Percentiles rank a stretch among this genome's conserved stretches.
Conservation (phyloP, 2,888 invertebrate genomes). For the Drosophila ezoana region DNA sequence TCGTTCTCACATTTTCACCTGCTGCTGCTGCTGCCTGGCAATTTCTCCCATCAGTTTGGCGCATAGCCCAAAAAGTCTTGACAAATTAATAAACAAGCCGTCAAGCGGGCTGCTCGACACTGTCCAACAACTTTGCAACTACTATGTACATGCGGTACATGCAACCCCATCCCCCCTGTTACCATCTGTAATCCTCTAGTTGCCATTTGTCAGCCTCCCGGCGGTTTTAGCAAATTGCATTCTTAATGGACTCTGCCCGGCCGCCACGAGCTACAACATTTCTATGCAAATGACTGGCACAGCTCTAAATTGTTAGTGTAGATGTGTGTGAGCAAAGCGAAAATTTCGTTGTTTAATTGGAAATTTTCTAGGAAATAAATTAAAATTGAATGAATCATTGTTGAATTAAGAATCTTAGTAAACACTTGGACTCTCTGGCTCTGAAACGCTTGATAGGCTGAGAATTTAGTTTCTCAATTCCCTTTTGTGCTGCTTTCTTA, state of each 20-base stretch:
- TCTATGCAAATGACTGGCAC: conserved; percentile 49
- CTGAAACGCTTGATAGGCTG: no score
- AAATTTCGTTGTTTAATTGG: conserved; percentile 12
- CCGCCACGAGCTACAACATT: conserved; percentile 30
- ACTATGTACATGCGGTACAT: conserved; percentile 23
- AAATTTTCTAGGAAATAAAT: neutral
- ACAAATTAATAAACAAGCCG: conserved; percentile 75
- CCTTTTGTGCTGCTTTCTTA: no score
- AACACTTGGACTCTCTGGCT: no score
- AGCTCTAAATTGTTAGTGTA: conserved; percentile 34
- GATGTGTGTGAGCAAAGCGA: neutral
- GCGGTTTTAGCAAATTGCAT: conserved; percentile 67
- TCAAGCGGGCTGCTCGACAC: conserved; percentile 49
- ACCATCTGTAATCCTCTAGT: conserved; percentile 52
- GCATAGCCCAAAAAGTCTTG: conserved; percentile 71
- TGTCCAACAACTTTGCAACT: conserved; percentile 33
- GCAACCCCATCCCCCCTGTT: neutral
- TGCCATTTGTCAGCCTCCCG: conserved; percentile 53
- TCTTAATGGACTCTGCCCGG: conserved; percentile 68
- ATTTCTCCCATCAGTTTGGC: conserved; percentile 72
- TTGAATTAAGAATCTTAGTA: no score
- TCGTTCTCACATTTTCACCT: conserved; percentile 64
- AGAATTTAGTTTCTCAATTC: no score
- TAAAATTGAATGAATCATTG: no score
- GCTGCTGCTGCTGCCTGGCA: conserved; percentile 43